phyloP scores from a whole-genome alignment of 2,888 invertebrate genomes.

The Thereva nobilitata region DNA sequence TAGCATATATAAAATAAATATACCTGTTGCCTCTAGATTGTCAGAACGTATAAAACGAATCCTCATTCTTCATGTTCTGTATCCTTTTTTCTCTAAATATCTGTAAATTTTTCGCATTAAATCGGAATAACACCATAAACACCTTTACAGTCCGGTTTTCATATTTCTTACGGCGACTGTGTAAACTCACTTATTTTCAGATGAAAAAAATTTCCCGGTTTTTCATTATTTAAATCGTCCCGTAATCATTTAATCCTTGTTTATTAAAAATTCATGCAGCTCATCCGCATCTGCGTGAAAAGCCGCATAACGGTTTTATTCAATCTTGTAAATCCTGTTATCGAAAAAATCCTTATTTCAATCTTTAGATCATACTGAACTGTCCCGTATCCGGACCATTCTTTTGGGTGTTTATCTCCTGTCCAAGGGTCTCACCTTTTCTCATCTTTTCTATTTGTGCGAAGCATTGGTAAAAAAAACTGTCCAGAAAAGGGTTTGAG shows the following conservation, averaged over 20 bases:
- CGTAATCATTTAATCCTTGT: not conserved
- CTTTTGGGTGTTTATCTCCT: constrained; percentile 9
- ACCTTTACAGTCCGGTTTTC: too few relatives aligned
- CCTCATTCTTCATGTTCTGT: too few relatives aligned
- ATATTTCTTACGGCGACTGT: too few relatives aligned
- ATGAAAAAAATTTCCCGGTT: too few relatives aligned
- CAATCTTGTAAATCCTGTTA: constrained; percentile 27
- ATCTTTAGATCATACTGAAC: constrained; percentile 8
- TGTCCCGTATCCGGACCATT: constrained; percentile 27
- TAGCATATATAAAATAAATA: too few relatives aligned
- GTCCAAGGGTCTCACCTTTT: constrained; percentile 19
- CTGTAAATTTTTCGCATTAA: too few relatives aligned
- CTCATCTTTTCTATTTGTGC: constrained; percentile 6
- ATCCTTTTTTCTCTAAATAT: too few relatives aligned
- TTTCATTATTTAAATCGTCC: too few relatives aligned
- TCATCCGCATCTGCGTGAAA: constrained; percentile 10
- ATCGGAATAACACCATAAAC: too few relatives aligned
- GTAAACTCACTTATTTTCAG: too few relatives aligned
- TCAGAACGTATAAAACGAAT: too few relatives aligned
- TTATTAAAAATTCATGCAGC: constrained; percentile 1
- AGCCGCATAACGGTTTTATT: constrained; percentile 9
- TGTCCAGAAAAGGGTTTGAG: constrained; percentile 23
- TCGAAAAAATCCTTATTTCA: constrained; percentile 11
- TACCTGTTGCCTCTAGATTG: too few relatives aligned
- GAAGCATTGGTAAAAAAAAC: constrained; percentile 4